A percentile compares a stretch with the other conserved stretches of the same genome.
phyloP scores from a whole-genome alignment of 1,140 invertebrate species.

The Danaus plexippus region DNA sequence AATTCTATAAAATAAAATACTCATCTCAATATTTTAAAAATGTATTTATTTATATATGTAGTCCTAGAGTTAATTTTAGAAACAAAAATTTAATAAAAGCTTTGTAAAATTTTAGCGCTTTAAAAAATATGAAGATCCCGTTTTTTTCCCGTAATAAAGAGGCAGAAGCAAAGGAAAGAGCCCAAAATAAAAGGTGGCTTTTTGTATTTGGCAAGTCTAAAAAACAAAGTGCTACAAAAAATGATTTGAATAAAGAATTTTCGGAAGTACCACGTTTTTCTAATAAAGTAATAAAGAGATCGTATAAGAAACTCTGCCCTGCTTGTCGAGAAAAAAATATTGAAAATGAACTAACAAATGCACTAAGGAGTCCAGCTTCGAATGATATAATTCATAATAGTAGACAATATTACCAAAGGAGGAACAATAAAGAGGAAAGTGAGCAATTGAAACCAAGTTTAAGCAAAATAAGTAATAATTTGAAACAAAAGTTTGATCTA shows the following conservation, averaged over 20 bases:
- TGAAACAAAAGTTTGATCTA: background rate
- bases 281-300: conserved; percentile 24
- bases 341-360: conserved; percentile 6
- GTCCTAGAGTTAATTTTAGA: too few species aligned
- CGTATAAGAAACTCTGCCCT: conserved; percentile 25
- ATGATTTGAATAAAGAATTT: conserved; percentile 4
- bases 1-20: too few species aligned
- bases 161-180: conserved; percentile 19
- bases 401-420: conserved; percentile 15
- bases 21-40: too few species aligned
- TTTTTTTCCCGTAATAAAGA: conserved; percentile 46
- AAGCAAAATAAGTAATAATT: conserved; percentile 6
- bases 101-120: conserved; percentile 20
- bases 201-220: conserved; percentile 14
- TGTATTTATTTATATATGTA: too few species aligned
- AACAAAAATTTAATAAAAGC: too few species aligned
- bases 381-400: conserved; percentile 18
- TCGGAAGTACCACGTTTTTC: background rate
- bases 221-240: conserved; percentile 10
- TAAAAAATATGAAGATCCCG: conserved; percentile 34
- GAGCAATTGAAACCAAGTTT: conserved; percentile 7
- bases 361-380: background rate
- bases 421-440: background rate
- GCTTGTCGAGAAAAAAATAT: conserved; percentile 18
- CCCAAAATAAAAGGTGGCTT: conserved; percentile 27